Evolutionary conservation across 2,113 vertebrate genomes (phyloP), one percentile per base, ranked within the genome.

Genomic region (Pedionomus torquatus): DNA sequence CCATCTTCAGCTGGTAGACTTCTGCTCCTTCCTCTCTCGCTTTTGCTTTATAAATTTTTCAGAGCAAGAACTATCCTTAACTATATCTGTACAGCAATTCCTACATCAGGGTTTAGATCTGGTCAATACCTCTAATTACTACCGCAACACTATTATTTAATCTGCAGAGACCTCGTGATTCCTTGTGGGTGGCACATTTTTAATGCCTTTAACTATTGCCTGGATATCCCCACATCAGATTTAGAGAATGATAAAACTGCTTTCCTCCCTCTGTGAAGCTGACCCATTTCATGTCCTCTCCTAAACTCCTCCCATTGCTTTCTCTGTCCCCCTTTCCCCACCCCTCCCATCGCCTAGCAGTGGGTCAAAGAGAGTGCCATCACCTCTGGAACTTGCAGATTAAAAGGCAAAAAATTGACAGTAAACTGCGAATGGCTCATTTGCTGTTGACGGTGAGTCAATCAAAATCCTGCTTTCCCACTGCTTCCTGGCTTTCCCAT

Each of bases 391-490:
- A 97, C 81, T 93, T 87, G 66, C 44, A 83, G 94, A 97, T 97
- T 97, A 95, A 97, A 97, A 91, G 89, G 87, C 93, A 97, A 97
- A 96, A 95, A 97, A 89, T 75, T 96, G 94, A 95, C 87, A 94
- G 85, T 96, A 96, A 97, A 97, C 80, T 91, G 93, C 96, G 87
- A 95, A 96, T 96, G 96, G 93, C 95, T 97, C 97, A 96, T 97
- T 97, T 96, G 92, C 94, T 97, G 92, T 94, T 97, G 97, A 97
- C 58, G 78, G 96, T 74, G 96, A 98, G 97, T 97, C 95, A 97
- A 96, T 96, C 96, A 97, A 95, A 96, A 97, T 89, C 94, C 80
- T 87, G 49, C 96, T 97, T 97, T 97, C 95, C 93, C 87, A 94
- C 95, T 96, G 95, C 93, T 97, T 97, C 95, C 96, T 82, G 95